These are phyloP conservation scores for Globicephala melas DNA, from an alignment of 2,113 vertebrate genomes.

Conservation along the genomic window DNA sequence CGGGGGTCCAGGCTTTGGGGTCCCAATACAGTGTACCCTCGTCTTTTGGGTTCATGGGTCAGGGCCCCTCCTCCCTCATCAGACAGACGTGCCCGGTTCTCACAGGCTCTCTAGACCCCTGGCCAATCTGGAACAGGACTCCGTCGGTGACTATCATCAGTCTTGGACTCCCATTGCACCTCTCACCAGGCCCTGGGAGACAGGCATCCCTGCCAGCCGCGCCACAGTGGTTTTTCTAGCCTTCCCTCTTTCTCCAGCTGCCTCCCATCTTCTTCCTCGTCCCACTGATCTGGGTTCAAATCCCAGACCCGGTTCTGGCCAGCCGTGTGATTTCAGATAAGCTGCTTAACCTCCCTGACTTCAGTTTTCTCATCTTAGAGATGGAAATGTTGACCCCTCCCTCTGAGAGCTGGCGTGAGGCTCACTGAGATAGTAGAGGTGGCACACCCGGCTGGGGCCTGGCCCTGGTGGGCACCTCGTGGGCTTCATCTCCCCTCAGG, in stretches of 20 bases:
- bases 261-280: not conserved
- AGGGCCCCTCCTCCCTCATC: not conserved
- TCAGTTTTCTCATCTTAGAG: not conserved
- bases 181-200: not conserved
- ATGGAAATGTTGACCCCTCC: not conserved
- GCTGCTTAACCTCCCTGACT: not conserved
- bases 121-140: not conserved
- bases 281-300: not conserved
- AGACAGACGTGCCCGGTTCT: not conserved
- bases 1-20: not conserved
- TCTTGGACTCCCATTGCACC: not conserved
- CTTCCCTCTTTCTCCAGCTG: not conserved
- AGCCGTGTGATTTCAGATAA: not conserved
- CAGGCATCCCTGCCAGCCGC: no score
- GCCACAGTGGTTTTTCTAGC: not conserved
- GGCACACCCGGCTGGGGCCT: not conserved
- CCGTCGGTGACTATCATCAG: not conserved
- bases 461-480: not conserved
- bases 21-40: not conserved
- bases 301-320: not conserved
- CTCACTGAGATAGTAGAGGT: not conserved
- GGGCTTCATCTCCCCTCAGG: not conserved
- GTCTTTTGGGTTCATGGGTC: not conserved
- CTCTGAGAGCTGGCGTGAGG: not conserved
- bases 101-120: not conserved